Evolutionary conservation across 2,797 vertebrate species (phyloP).

Genomic region (Squalus acanthias): DNA sequence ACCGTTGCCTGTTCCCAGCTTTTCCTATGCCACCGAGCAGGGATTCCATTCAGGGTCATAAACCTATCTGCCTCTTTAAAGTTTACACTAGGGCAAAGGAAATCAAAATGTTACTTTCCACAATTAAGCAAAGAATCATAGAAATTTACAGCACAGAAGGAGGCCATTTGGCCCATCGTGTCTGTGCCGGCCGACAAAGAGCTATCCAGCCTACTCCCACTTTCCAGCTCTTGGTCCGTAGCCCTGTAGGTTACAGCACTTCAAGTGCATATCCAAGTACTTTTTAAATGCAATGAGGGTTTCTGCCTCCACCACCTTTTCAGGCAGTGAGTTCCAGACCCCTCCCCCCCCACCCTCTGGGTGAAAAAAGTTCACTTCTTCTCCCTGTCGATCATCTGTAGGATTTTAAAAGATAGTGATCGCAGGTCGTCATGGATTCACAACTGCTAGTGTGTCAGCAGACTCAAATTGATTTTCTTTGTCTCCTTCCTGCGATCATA

Average conservation of each 20-base stretch:
- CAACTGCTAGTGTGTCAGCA: neutral
- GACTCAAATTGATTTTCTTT: neutral
- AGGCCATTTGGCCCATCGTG: too few relatives aligned
- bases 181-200: too few relatives aligned
- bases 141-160: too few relatives aligned
- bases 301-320: too few relatives aligned
- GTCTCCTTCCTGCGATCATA: neutral
- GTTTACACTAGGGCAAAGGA: neutral
- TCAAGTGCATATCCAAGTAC: too few relatives aligned
- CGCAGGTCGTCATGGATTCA: neutral
- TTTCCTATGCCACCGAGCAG: neutral
- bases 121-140: neutral
- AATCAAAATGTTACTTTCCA: neutral
- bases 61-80: neutral
- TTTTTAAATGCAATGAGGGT: too few relatives aligned
- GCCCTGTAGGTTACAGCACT: too few relatives aligned
- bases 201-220: too few relatives aligned
- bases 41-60: neutral
- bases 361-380: too few relatives aligned
- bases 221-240: too few relatives aligned
- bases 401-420: neutral
- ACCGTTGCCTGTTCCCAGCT: neutral
- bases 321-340: too few relatives aligned
- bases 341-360: too few relatives aligned
- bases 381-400: neutral